These are phyloP conservation scores for Rhabdomys dilectus DNA, from an alignment of 2,113 vertebrate species.

Conservation along the genomic window DNA sequence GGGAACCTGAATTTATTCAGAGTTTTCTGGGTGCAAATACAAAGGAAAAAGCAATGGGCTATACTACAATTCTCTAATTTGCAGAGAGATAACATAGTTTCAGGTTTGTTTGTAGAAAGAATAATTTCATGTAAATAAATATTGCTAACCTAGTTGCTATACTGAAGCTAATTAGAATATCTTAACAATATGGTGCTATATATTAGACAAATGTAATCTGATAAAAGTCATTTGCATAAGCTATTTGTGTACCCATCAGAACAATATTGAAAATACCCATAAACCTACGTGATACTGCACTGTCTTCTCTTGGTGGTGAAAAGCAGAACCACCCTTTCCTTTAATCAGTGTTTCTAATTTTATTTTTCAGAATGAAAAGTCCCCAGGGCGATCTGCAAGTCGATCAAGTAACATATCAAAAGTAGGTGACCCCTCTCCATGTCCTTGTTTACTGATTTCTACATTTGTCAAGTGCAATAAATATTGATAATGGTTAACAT, in stretches of 20 bases:
- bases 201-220: not conserved
- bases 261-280: not conserved
- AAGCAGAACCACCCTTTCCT: not conserved
- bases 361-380: constrained; percentile 93
- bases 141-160: not conserved
- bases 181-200: not conserved
- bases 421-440: constrained; percentile 86
- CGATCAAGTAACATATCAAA: constrained; percentile 97
- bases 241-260: not conserved
- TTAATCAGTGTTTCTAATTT: constrained; percentile 75
- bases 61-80: not conserved
- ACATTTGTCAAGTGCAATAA: not conserved
- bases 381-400: constrained; percentile 93
- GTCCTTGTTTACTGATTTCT: constrained; percentile 45
- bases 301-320: not conserved
- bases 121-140: constrained; percentile 27
- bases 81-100: not conserved
- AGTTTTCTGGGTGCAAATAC: constrained; percentile 29
- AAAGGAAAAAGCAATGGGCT: not conserved
- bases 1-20: not conserved
- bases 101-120: not conserved
- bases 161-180: not conserved
- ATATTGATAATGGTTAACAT: constrained; percentile 7
- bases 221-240: not conserved
- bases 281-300: not conserved